Base-by-base conservation (phyloP, 2,113 vertebrate species). In the Pleuronectes platessa region DNA sequence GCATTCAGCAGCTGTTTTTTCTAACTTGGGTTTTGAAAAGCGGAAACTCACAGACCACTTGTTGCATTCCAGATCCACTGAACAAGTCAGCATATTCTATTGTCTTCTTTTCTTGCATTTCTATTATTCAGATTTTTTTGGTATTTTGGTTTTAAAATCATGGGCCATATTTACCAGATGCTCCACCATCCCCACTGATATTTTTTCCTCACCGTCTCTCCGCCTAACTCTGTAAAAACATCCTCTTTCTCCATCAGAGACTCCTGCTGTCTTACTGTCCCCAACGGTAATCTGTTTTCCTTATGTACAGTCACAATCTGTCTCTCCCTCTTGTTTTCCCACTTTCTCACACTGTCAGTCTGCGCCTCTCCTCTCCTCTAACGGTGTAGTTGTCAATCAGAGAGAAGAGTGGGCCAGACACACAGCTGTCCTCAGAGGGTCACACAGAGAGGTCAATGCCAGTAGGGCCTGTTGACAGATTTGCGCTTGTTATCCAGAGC, bases 401-500 rank as follows among this genome's bases (percentile, higher is more conserved):
- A 61, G 40, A 65, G 79, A 84, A 31, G 63, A 83, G 74, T 45
- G 58, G 73, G 55, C 78, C 85, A 79, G 78, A 87, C 78, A 77
- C 54, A 67, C 59, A 68, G 67, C 73, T 76, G 23, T 76, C 79
- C 56, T 71, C 68, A 55, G 74, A 74, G 82, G 89, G 86, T 92
- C 86, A 89, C 74, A 56, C 64, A 59, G 64, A 76, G 78, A 76
- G 83, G 85, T 90, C 89, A 84, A 40, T 64, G 78, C 74, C 64
- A 80, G 68, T 68, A 68, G 84, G 74, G 81, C 78, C 79, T 76
- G 83, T 84, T 88, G 87, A 88, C 90, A 91, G 86, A 69, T 84
- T 73, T 71, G 77, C n/a, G 86, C 92, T 93, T 76, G 78, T 92
- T 93, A 94, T 85, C 90, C 74, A 55, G 72, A 76, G 68, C 78